phyloP scores from a whole-genome alignment of 2,113 vertebrate genomes.

The Aplodontia rufa region DNA sequence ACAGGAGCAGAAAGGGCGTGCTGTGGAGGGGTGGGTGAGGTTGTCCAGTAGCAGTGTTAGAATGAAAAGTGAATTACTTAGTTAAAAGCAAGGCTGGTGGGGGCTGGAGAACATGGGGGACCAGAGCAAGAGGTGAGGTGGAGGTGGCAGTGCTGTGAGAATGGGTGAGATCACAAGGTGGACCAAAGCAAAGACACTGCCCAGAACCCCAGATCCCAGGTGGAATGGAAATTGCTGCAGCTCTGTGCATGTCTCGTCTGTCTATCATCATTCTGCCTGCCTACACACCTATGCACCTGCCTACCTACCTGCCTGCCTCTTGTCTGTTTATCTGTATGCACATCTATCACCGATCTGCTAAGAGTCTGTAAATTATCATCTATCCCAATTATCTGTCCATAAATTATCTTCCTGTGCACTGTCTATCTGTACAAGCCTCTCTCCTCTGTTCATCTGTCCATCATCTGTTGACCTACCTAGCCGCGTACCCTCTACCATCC shows the following conservation, averaged over 20 bases:
- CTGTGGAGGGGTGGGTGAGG: neutral
- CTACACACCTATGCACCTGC: accelerated
- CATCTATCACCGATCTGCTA: neutral
- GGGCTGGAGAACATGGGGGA: neutral
- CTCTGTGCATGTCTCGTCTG: neutral
- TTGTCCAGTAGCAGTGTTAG: neutral
- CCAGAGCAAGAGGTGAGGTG: neutral
- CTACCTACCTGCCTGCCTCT: too few species aligned
- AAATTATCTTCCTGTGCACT: neutral
- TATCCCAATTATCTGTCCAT: neutral
- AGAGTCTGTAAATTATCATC: too few species aligned
- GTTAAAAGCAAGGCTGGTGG: neutral
- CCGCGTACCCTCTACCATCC: too few species aligned
- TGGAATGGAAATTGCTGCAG: neutral
- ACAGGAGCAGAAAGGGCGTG: neutral
- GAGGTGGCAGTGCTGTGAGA: neutral
- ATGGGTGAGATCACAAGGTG: neutral
- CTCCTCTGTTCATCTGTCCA: neutral
- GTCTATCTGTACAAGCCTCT: too few species aligned
- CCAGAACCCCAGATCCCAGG: too few species aligned
- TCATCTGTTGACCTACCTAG: neutral
- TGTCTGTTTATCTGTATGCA: accelerated
- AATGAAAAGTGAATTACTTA: neutral
- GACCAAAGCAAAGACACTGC: neutral
- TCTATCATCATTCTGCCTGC: neutral